A percentile compares a stretch with the other conserved stretches of the same genome.
Evolutionary conservation across 2,797 vertebrate genomes (phyloP).

Genomic region (Mus minutoides): DNA sequence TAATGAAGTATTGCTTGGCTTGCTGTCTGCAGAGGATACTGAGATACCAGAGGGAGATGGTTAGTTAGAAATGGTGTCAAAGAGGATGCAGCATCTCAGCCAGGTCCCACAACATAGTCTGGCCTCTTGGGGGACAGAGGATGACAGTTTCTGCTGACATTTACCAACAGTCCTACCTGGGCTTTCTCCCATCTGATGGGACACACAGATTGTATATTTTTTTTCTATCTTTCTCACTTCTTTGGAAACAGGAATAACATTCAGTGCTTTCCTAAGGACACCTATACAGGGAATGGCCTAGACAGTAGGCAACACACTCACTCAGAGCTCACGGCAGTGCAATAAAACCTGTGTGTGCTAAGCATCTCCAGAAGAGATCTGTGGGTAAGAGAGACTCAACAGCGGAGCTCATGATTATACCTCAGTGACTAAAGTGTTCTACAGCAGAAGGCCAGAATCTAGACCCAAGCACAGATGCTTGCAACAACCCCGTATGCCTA

Average conservation of each 20-base stretch:
- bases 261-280: neutral
- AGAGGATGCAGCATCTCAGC: neutral
- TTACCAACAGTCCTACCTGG: neutral
- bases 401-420: neutral
- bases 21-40: neutral
- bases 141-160: neutral
- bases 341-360: neutral
- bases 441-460: neutral
- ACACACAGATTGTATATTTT: neutral
- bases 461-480: neutral
- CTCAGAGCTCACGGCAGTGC: accelerated
- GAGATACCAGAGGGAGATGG: accelerated
- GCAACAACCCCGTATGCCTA: too few relatives aligned
- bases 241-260: neutral
- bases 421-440: neutral
- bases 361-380: neutral
- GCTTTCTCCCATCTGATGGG: too few relatives aligned
- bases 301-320: accelerated
- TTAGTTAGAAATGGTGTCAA: neutral
- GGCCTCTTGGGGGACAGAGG: neutral
- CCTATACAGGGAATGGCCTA: neutral
- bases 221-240: neutral
- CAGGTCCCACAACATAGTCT: neutral
- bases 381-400: neutral
- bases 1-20: too few relatives aligned